phyloP scores from a whole-genome alignment of 30 jellyfish, hydroid and myxozoan species.

The Cassiopea andromeda region DNA sequence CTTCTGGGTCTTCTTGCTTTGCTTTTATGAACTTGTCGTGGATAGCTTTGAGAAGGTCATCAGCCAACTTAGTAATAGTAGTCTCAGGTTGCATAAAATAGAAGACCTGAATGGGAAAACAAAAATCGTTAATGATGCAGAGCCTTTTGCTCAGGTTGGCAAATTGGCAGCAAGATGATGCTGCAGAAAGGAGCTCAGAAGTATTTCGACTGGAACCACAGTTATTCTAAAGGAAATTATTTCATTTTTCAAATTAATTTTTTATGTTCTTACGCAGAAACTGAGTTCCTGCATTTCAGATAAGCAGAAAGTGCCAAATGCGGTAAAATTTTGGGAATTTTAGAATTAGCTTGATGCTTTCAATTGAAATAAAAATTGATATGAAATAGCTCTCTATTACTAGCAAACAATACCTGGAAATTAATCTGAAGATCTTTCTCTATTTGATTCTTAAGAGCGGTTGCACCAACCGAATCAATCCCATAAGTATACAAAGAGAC shows the following conservation, averaged over 20 bases:
- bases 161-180: background rate
- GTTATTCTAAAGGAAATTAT: no score
- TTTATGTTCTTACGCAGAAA: no score
- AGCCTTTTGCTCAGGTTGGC: background rate
- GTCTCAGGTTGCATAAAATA: constrained; percentile 73
- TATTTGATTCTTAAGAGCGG: constrained; percentile 64
- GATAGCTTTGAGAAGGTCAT: constrained; percentile 55
- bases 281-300: no score
- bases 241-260: no score
- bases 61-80: constrained; percentile 51
- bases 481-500: constrained; percentile 78
- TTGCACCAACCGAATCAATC: constrained; percentile 78
- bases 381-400: no score
- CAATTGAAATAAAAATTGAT: no score
- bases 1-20: background rate
- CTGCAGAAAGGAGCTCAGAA: no score
- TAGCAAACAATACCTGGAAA: constrained; percentile 38
- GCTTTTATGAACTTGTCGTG: constrained; percentile 26
- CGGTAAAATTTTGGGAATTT: no score
- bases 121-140: background rate
- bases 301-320: no score
- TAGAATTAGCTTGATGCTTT: no score
- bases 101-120: constrained; percentile 35
- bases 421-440: constrained; percentile 68
- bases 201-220: no score